phyloP scores from a whole-genome alignment of 1,140 invertebrate species.

The Euwallacea fornicatus region DNA sequence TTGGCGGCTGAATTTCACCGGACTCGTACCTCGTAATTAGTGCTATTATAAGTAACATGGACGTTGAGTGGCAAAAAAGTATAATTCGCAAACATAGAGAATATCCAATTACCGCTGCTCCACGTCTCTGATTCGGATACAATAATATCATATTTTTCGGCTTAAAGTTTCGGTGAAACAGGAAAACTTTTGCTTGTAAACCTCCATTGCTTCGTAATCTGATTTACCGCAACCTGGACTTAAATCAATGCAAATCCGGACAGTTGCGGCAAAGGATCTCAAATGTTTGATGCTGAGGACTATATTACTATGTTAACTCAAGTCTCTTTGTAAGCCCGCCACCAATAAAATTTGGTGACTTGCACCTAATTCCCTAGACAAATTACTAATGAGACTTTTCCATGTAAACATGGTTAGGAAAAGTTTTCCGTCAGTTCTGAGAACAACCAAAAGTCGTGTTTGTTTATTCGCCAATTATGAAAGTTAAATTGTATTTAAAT shows the following conservation, averaged over 20 bases:
- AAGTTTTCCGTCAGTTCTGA: no score
- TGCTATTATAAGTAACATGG: background rate
- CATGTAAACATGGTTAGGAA: no score
- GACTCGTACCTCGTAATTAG: slow-evolving; percentile 1
- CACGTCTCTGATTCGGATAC: background rate
- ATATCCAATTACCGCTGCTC: slow-evolving; percentile 2
- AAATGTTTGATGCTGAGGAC: background rate
- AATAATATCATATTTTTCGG: background rate
- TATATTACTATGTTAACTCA: no score
- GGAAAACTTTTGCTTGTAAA: no score
- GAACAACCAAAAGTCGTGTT: background rate
- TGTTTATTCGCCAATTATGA: slow-evolving; percentile 4
- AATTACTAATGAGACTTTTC: no score
- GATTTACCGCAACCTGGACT: background rate
- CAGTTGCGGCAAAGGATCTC: background rate
- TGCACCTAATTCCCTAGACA: background rate
- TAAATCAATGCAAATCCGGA: background rate
- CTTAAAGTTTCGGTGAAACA: no score
- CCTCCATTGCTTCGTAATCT: no score
- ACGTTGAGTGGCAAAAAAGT: slow-evolving; percentile 8
- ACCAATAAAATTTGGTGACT: background rate
- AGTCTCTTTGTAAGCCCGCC: no score
- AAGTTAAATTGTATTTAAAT: slow-evolving; percentile 14
- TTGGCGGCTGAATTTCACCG: background rate
- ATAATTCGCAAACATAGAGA: slow-evolving; percentile 1